Conservation (phyloP, 2,113 vertebrate species). For the Bubo bubo region DNA sequence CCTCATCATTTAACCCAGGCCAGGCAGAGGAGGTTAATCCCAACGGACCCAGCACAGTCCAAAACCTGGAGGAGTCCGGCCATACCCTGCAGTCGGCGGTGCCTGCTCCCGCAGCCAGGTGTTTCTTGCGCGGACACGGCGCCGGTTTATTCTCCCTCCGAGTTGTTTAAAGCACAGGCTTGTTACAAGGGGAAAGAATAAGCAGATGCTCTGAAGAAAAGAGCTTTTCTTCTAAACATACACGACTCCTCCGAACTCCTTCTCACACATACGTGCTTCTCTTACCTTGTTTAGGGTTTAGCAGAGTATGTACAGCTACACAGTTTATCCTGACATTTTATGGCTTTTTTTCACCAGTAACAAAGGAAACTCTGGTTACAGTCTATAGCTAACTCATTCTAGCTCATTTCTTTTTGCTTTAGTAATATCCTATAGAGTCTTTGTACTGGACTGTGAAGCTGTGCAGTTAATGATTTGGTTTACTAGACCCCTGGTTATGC, state of each 20-base stretch:
- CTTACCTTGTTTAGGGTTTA: neutral
- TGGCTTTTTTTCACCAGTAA: neutral
- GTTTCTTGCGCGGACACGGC: neutral
- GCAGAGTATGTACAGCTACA: neutral
- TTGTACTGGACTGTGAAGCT: neutral
- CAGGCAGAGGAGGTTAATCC: neutral
- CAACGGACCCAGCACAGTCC: neutral
- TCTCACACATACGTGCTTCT: neutral
- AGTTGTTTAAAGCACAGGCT: neutral
- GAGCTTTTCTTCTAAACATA: neutral
- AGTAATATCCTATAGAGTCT: neutral
- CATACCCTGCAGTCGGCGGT: fast-evolving
- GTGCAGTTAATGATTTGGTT: neutral
- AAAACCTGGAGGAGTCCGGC: neutral
- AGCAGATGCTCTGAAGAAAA: neutral
- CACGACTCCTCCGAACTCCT: neutral
- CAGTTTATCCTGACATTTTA: neutral
- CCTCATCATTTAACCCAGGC: neutral
- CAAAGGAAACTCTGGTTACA: neutral
- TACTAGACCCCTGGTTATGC: neutral
- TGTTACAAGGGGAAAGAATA: neutral
- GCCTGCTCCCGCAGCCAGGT: neutral
- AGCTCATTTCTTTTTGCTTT: neutral
- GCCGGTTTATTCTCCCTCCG: fast-evolving
- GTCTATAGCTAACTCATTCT: neutral